Percentiles rank a stretch among this genome's conserved stretches.
These are phyloP conservation scores for Caenorhabditis uteleia DNA, from an alignment of 2,888 invertebrate species.

Conservation along the genomic window DNA sequence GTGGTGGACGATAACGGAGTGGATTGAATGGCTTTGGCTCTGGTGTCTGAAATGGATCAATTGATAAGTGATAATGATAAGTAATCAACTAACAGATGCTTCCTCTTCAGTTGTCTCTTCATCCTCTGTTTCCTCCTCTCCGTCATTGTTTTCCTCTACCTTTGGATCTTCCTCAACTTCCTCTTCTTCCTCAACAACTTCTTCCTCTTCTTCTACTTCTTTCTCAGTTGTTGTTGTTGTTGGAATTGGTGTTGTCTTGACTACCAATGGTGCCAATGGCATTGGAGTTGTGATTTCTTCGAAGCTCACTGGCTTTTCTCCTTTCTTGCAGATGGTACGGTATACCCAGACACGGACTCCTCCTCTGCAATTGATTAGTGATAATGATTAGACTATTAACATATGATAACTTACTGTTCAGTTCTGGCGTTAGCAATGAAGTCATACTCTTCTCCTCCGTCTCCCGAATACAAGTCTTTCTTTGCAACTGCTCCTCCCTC, in stretches of 20 bases:
- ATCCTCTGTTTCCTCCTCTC: constrained; percentile 30
- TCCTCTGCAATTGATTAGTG: constrained; percentile 44
- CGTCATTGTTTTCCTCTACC: constrained; percentile 24
- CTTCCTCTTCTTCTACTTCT: constrained; percentile 33
- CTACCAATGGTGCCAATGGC: constrained; percentile 10
- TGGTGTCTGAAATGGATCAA: constrained; percentile 22
- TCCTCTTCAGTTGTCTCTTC: constrained; percentile 22
- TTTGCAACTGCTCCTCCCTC: constrained; percentile 62
- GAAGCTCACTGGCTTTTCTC: constrained; percentile 39
- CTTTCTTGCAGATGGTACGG: constrained; percentile 53
- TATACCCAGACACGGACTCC: constrained; percentile 68
- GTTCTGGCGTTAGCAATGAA: constrained; percentile 65
- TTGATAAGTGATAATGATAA: constrained; percentile 7
- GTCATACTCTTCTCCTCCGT: constrained; percentile 63
- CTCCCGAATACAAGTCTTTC: constrained; percentile 59
- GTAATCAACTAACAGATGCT: constrained; percentile 2
- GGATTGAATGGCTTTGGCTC: constrained; percentile 58
- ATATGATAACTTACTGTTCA: constrained; percentile 58
- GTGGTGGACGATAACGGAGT: constrained; percentile 61
- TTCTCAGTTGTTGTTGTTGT: constrained; percentile 21
- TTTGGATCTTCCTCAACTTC: constrained; percentile 13
- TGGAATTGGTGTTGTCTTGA: constrained; percentile 16
- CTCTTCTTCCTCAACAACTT: constrained; percentile 10
- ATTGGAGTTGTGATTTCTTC: constrained; percentile 24
- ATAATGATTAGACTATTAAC: not conserved